phyloP scores from a whole-genome alignment of 2,113 vertebrate genomes.

The Amblyopsis rosae region DNA sequence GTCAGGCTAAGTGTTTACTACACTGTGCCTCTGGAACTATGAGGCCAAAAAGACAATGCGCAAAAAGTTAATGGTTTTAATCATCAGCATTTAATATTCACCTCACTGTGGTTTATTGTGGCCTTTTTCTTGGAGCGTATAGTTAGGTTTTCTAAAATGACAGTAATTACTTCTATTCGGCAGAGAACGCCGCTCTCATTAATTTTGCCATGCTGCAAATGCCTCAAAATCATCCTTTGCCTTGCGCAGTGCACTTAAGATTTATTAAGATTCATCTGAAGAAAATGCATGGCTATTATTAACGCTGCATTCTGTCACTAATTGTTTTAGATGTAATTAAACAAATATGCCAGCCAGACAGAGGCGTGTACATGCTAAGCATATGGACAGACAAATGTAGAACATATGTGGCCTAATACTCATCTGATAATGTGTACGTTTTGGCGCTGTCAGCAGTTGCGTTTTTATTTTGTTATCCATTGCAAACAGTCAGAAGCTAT shows the following conservation, averaged over 20 bases:
- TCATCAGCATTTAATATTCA: slow-evolving; percentile 58
- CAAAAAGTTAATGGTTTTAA: slow-evolving; percentile 43
- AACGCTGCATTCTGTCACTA: slow-evolving; percentile 8
- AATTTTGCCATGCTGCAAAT: slow-evolving; percentile 51
- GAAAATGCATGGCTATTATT: slow-evolving; percentile 20
- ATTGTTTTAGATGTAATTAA: slow-evolving; percentile 9
- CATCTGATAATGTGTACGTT: not conserved
- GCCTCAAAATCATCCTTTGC: slow-evolving; percentile 19
- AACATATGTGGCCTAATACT: slow-evolving; percentile 13
- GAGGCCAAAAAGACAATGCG: slow-evolving; percentile 25
- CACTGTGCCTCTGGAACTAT: slow-evolving; percentile 13
- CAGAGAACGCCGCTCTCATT: slow-evolving; percentile 49
- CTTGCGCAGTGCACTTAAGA: slow-evolving; percentile 46
- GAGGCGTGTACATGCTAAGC: slow-evolving; percentile 20
- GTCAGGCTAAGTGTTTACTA: slow-evolving; percentile 28
- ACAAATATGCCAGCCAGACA: slow-evolving; percentile 8
- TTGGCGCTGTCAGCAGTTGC: not conserved
- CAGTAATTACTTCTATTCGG: slow-evolving; percentile 60
- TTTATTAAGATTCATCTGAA: slow-evolving; percentile 54
- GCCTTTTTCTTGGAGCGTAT: slow-evolving; percentile 35
- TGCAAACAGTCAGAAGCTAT: not conserved
- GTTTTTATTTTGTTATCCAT: slow-evolving; percentile 27
- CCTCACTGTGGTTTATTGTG: slow-evolving; percentile 50
- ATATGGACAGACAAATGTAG: slow-evolving; percentile 26
- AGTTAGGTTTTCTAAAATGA: slow-evolving; percentile 62